Evolutionary conservation across 37 sponge, comb jelly and placozoan genomes (phyloP).

Genomic region (Haliclona indistincta): DNA sequence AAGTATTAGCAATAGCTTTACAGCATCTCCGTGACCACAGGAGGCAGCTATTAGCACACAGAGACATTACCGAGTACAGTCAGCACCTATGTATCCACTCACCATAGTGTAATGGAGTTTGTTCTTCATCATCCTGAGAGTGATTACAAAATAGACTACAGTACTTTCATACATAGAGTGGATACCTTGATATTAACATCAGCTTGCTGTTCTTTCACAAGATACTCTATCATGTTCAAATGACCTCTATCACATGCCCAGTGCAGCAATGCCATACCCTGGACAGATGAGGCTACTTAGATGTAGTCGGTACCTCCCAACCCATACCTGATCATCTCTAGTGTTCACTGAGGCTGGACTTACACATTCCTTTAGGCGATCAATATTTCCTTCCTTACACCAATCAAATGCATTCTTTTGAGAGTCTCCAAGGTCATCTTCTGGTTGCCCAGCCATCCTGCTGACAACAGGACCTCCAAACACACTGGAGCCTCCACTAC

Average conservation of each 20-base stretch:
- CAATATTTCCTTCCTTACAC: constrained; percentile 79
- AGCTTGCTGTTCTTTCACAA: constrained; percentile 51
- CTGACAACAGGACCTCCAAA: constrained; percentile 60
- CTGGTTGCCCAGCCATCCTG: constrained; percentile 23
- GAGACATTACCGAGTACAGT: neutral
- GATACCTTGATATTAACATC: constrained; percentile 55
- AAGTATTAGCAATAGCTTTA: constrained; percentile 12
- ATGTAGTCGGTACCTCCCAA: neutral
- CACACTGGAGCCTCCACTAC: constrained; percentile 16
- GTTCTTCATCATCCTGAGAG: constrained; percentile 58
- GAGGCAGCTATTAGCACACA: constrained; percentile 34
- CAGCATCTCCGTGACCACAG: constrained; percentile 58
- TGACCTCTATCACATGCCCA: constrained; percentile 90
- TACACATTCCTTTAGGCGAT: constrained; percentile 21
- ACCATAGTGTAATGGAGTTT: constrained; percentile 84
- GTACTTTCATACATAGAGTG: neutral
- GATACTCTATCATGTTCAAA: constrained; percentile 46
- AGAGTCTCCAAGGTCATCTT: constrained; percentile 36
- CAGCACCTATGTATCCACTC: neutral
- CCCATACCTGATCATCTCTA: constrained; percentile 42
- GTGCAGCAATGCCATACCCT: constrained; percentile 80
- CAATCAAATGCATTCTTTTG: constrained; percentile 82
- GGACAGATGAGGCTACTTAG: neutral
- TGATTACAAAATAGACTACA: neutral
- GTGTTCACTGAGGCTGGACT: constrained; percentile 23